Base-by-base conservation (phyloP, 2,113 vertebrate species). In the Cynopterus brachyotis region DNA sequence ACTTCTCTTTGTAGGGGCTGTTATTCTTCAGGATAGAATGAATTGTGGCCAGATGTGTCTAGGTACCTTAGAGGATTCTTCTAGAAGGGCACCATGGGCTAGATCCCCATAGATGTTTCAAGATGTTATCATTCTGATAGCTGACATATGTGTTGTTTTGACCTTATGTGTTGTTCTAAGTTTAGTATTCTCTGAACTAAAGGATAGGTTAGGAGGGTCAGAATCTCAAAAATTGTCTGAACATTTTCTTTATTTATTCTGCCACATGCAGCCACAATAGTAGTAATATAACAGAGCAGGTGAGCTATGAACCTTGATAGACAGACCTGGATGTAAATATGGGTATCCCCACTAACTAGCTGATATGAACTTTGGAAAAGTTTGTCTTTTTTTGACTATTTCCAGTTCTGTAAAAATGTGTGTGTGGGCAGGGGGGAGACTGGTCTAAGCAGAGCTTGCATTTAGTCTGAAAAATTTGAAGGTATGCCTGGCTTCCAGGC, bases 171-270 rank as follows among this genome's bases (percentile, higher is more conserved):
- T 50, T 50, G 50, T 50, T 50, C 37, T 66, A 66, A 81, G 12
- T 83, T 97, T 85, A 72, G 4, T 86, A 26, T 92, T 86, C 35
- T 97, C 37, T 73, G 16, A 30, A 87, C 12, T 69, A 6, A 69
- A 59, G 9, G 1, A 30, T 82, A 45, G 22, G 35, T 11, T 75
- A 92, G 69, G 6, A 75, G 17, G 32, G n/a, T 75, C 73, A 75
- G 15, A 28, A 30, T 87, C 79, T 90, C 42, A 80, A 1, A 80
- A 69, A 79, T 70, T 26, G 28, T 89, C 37, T 37, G 10, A 88
- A 32, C 16, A 60, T 84, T 50, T 15, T 50, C 12, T 85, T 73
- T 53, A 60, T 81, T 60, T 86, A 15, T 59, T 60, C 26, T 81
- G 6, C 26, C 57, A 11, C 62, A 6, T 45, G 24, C 1, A 96